Evolutionary conservation across 1,140 invertebrate species (phyloP), one percentile per base, ranked within the genome.

Genomic region (Amphibalanus amphitrite): DNA sequence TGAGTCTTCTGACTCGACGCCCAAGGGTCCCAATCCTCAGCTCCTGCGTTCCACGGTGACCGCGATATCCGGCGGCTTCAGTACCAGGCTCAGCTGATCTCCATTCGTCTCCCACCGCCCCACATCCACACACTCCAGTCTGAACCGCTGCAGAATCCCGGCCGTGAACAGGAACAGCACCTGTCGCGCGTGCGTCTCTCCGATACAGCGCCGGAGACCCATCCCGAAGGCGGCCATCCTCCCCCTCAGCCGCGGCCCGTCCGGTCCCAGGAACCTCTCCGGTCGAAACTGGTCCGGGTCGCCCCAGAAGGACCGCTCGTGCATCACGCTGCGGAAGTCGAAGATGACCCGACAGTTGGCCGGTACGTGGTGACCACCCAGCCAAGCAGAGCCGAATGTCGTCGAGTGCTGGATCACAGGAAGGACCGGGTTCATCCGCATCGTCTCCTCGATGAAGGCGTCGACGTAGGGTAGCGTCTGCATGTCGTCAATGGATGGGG

Each of bases 401-500:
- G 69, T 71, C 25, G 29, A 3, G 29, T 30, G 23, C 26, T 71
- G 47, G n/a, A 71, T 91, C 73, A 94, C 82, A 23, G 91, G 90
- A 0, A 93, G 88, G 72, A 93, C 89, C 78, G 87, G 91, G 10
- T 89, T 90, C 75, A 88, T 84, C 29, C 92, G 82, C 71, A 94
- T 82, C 0, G 92, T 86, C 80, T 95, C 92, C 29, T 89, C 82
- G 29, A 96, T 90, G 8, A 91, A 93, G 0, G 92, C 89, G 78
- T 95, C 90, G 0, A 91, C 93, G 74, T 92, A 85, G 0, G 91
- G 90, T 69, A 97, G 82, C 74, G 86, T 87, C 0, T 86, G 82
- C 74, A 92, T 81, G 78, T 98, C 93, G 74, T 91, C 87, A 3
- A 95, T n/a, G 33, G 70, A 69, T 0, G 93, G 92, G 74, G 91